These are phyloP conservation scores for Okapia johnstoni DNA, from an alignment of 2,113 vertebrate species.

Conservation along the genomic window DNA sequence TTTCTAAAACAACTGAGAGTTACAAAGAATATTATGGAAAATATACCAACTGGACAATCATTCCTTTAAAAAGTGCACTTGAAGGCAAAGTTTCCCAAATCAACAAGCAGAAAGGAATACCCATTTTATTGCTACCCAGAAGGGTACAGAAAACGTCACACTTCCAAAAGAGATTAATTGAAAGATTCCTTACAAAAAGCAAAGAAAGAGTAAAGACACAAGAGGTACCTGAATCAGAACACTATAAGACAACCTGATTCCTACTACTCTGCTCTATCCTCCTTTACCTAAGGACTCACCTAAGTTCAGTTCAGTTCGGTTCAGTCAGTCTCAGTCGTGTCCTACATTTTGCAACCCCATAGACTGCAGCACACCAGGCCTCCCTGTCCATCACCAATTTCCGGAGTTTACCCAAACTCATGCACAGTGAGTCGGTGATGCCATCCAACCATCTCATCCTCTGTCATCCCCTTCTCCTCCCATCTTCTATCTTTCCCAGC, in stretches of 20 bases:
- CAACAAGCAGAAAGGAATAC: not conserved
- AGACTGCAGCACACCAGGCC: not conserved
- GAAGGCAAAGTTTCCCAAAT: not conserved
- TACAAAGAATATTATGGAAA: not conserved
- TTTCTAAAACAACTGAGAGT: not conserved
- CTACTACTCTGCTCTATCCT: not conserved
- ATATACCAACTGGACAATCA: not conserved
- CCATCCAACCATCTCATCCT: not conserved
- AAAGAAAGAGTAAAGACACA: not conserved
- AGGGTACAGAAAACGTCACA: not conserved
- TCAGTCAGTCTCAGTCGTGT: accelerated
- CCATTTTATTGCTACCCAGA: not conserved
- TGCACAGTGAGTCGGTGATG: not conserved
- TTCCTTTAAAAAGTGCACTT: not conserved
- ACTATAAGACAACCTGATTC: no score
- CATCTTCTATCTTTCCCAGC: not conserved
- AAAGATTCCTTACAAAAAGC: not conserved
- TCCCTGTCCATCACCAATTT: not conserved
- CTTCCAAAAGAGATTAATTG: not conserved
- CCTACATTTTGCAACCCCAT: not conserved
- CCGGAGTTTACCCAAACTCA: accelerated
- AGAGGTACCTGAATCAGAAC: not conserved
- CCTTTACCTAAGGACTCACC: not conserved
- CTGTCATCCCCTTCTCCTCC: not conserved
- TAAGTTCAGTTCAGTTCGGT: not conserved